A percentile compares a stretch with the other conserved stretches of the same genome.
Evolutionary conservation across 2,113 vertebrate species (phyloP).

Genomic region (Cyphomyrus plagiostoma): DNA sequence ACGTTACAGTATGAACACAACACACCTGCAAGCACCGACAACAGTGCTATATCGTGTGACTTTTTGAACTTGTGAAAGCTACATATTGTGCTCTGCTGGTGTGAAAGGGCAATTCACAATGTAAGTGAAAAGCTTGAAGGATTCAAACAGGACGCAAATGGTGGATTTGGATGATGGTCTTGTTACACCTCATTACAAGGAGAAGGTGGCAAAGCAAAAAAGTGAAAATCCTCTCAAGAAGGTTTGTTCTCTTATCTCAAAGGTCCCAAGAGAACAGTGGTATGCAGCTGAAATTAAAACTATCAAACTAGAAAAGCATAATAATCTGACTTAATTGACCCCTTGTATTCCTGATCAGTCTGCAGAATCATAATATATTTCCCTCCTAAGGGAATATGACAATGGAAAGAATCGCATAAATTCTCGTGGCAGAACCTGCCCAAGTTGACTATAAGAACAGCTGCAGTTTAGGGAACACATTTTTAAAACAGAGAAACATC

Average conservation of each 20-base stretch:
- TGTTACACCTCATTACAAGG: not conserved
- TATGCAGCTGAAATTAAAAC: not conserved
- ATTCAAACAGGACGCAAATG: not conserved
- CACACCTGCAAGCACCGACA: not conserved
- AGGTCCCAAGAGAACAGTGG: not conserved
- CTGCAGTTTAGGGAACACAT: not conserved
- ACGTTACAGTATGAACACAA: not conserved
- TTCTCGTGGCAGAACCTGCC: not conserved
- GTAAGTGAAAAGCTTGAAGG: not conserved
- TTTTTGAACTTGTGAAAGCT: not conserved
- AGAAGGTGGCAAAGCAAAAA: not conserved
- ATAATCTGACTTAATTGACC: not conserved
- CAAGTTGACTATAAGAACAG: not conserved
- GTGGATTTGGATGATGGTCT: not conserved
- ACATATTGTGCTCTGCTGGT: not conserved
- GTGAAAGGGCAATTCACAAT: not conserved
- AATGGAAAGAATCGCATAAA: not conserved
- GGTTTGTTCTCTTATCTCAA: not conserved
- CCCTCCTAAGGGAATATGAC: not conserved
- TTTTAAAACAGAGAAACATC: not conserved
- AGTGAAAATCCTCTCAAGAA: not conserved
- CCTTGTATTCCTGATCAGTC: not conserved
- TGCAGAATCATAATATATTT: not conserved
- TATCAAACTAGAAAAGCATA: not conserved
- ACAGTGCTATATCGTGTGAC: not conserved